Evolutionary conservation across 1,140 invertebrate genomes (phyloP).

Genomic region (Aradophagus sp.): DNA sequence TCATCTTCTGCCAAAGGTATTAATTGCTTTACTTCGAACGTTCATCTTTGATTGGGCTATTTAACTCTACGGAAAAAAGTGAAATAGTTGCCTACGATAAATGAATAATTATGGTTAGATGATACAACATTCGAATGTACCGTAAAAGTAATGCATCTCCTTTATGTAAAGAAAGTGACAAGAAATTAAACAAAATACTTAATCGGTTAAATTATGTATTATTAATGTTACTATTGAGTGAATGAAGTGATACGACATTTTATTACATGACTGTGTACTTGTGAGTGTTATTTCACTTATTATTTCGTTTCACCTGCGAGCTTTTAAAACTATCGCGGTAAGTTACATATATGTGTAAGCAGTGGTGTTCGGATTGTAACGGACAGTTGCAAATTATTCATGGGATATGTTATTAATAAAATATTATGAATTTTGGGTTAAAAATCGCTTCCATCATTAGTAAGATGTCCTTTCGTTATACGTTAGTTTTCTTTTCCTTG

Average conservation of each 20-base stretch:
- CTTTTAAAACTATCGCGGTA: slow-evolving; percentile 50
- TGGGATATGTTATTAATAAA: slow-evolving; percentile 64
- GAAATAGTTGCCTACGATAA: slow-evolving; percentile 73
- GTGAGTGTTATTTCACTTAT: slow-evolving; percentile 56
- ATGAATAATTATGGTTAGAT: slow-evolving; percentile 69
- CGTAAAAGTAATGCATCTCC: slow-evolving; percentile 71
- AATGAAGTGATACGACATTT: slow-evolving; percentile 75
- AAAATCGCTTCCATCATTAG: slow-evolving; percentile 19
- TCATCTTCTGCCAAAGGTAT: no score
- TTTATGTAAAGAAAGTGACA: no score
- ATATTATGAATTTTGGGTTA: slow-evolving; percentile 54
- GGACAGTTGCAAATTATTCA: slow-evolving; percentile 58
- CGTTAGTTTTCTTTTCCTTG: slow-evolving; percentile 7
- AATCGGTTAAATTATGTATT: slow-evolving; percentile 75
- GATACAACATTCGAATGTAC: slow-evolving; percentile 71
- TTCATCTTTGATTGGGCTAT: no score
- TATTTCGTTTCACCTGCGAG: slow-evolving; percentile 50
- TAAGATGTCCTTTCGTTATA: slow-evolving; percentile 21
- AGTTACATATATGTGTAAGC: slow-evolving; percentile 59
- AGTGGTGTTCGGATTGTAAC: slow-evolving; percentile 60
- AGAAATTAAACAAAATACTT: slow-evolving; percentile 70
- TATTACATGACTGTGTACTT: slow-evolving; percentile 63
- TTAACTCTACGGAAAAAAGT: slow-evolving; percentile 69
- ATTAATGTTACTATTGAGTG: slow-evolving; percentile 75
- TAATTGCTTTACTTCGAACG: no score